These are phyloP conservation scores for Zaprionus ornatus DNA, from an alignment of 1,140 invertebrate genomes.

Conservation along the genomic window DNA sequence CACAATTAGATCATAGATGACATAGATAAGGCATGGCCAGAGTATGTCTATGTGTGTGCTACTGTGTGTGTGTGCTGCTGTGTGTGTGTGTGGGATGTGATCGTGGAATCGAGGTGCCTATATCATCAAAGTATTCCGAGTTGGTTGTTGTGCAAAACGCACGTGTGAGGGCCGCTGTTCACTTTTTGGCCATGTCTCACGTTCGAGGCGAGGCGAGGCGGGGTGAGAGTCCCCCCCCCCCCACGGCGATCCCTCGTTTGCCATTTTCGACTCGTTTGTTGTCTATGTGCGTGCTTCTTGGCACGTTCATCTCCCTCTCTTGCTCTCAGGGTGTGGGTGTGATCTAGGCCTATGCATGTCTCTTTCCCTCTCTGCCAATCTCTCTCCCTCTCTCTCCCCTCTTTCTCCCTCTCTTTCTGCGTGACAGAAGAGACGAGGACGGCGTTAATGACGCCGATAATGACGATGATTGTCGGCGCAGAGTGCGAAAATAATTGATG, in stretches of 20 bases:
- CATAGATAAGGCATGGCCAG: slow-evolving; percentile 1
- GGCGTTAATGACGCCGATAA: slow-evolving; percentile 12
- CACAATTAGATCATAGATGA: slow-evolving; percentile 20
- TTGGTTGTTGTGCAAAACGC: slow-evolving; percentile 25
- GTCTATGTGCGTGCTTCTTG: slow-evolving; percentile 30
- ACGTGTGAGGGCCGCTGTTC: slow-evolving; percentile 59
- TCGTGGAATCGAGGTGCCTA: not conserved
- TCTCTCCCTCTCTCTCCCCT: not conserved
- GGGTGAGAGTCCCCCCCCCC: not conserved
- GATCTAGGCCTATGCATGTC: slow-evolving; percentile 13
- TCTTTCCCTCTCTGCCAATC: slow-evolving; percentile 10
- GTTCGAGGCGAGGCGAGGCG: slow-evolving; percentile 15
- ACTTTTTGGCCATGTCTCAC: slow-evolving; percentile 36
- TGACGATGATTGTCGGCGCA: slow-evolving; percentile 26
- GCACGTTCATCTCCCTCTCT: slow-evolving; percentile 34
- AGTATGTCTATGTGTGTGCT: not conserved
- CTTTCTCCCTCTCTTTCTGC: slow-evolving; percentile 22
- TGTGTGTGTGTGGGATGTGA: slow-evolving; percentile 13
- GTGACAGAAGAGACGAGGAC: slow-evolving; percentile 34
- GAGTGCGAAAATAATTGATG: slow-evolving; percentile 72
- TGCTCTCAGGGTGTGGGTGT: slow-evolving; percentile 16
- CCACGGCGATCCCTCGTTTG: slow-evolving; percentile 4
- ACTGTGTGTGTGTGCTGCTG: not conserved
- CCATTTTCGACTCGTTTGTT: slow-evolving; percentile 23
- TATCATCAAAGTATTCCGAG: not conserved